Evolutionary conservation across 2,888 invertebrate species (phyloP).

Genomic region (Melanargia galathea): DNA sequence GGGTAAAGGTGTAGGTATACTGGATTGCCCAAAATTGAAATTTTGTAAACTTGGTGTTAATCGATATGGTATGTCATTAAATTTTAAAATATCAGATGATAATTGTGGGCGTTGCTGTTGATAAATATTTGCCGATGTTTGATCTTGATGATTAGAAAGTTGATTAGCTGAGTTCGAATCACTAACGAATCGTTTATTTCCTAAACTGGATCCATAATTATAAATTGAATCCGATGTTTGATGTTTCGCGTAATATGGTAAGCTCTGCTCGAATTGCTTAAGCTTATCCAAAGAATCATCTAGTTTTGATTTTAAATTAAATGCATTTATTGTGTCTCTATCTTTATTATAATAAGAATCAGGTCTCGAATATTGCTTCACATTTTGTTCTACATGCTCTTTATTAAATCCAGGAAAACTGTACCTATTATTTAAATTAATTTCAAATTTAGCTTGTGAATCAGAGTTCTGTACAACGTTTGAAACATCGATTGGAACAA

Average conservation of each 20-base stretch:
- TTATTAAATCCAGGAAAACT: conserved; percentile 55
- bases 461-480: conserved; percentile 69
- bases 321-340: conserved; percentile 66
- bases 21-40: conserved; percentile 61
- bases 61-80: conserved; percentile 70
- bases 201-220: conserved; percentile 48
- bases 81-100: conserved; percentile 62
- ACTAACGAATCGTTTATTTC: conserved; percentile 53
- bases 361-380: conserved; percentile 63
- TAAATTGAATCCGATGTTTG: conserved; percentile 53
- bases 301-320: conserved; percentile 65
- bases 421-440: conserved; percentile 53
- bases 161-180: conserved; percentile 55
- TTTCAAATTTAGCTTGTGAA: conserved; percentile 50
- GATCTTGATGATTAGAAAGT: conserved; percentile 56
- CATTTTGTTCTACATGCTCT: conserved; percentile 60
- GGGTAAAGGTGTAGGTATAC: conserved; percentile 64
- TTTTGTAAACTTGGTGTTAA: conserved; percentile 62
- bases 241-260: conserved; percentile 56
- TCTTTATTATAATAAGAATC: conserved; percentile 70
- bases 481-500: conserved; percentile 74
- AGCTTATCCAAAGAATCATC: conserved; percentile 59
- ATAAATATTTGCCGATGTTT: conserved; percentile 55
- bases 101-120: conserved; percentile 56
- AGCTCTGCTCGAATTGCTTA: conserved; percentile 56